These are phyloP conservation scores for Ophioderma brevispina DNA, from an alignment of 35 echinoderm and acorn worm species.

Conservation along the genomic window DNA sequence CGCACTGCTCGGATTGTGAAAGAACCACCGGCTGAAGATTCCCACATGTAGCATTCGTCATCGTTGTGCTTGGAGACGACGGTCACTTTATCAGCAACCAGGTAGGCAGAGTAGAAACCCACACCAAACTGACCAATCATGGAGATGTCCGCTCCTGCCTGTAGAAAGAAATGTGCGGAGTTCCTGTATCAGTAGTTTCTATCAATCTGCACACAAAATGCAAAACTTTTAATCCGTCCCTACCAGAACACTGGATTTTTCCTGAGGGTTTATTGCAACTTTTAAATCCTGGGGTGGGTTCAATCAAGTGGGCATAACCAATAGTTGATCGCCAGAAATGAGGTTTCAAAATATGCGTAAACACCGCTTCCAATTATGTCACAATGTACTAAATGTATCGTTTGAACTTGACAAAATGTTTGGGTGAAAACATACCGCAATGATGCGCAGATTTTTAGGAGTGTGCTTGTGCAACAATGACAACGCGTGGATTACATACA, in stretches of 20 bases:
- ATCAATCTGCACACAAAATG: no score
- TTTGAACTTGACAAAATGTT: no score
- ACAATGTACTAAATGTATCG: no score
- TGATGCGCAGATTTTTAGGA: neutral
- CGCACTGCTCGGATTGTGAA: constrained; percentile 80
- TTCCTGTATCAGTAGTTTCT: no score
- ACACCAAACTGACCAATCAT: constrained; percentile 99
- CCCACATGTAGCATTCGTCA: constrained; percentile 92
- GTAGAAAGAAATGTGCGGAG: constrained; percentile 17
- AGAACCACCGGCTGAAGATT: constrained; percentile 95
- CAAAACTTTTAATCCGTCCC: neutral
- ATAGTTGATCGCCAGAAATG: no score
- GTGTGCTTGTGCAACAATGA: neutral
- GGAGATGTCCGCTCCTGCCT: constrained; percentile 99
- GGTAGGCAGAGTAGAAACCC: constrained; percentile 98
- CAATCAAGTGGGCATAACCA: no score
- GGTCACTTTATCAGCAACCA: constrained; percentile 91
- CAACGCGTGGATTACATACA: neutral
- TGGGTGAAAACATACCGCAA: no score
- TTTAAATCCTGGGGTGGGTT: no score
- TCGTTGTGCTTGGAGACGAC: constrained; percentile 92
- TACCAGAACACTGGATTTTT: neutral
- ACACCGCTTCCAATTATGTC: no score
- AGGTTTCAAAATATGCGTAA: no score
- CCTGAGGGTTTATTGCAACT: no score